phyloP scores from a whole-genome alignment of 2,113 vertebrate genomes.

The Pungitius pungitius region DNA sequence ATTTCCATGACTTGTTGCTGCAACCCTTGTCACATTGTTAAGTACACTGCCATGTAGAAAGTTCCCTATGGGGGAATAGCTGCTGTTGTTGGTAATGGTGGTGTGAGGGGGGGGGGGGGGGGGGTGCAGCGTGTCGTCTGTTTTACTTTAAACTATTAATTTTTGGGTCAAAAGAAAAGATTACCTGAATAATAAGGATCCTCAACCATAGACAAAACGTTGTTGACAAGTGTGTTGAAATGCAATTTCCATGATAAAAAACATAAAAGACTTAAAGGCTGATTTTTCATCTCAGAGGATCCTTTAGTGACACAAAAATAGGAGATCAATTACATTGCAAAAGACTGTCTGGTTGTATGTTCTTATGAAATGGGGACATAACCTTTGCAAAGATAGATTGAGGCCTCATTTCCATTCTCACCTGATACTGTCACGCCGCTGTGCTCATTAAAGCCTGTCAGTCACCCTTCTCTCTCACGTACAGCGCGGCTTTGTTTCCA shows the following conservation, averaged over 20 bases:
- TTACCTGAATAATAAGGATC: background rate
- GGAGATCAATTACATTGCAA: conserved; percentile 69
- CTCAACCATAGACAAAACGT: background rate
- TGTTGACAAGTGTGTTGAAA: background rate
- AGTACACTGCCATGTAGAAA: background rate
- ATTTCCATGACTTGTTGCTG: conserved; percentile 15
- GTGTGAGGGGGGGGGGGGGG: background rate
- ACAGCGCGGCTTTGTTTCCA: conserved; percentile 61
- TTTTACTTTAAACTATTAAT: background rate
- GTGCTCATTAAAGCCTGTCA: conserved; percentile 80
- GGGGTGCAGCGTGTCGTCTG: background rate
- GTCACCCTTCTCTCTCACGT: conserved; percentile 65
- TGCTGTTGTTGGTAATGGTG: background rate
- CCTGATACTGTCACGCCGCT: conserved; percentile 75
- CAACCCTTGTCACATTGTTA: background rate
- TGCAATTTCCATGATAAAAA: conserved; percentile 15
- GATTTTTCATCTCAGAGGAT: conserved; percentile 17
- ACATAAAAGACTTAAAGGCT: background rate
- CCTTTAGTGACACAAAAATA: conserved; percentile 54
- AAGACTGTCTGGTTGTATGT: conserved; percentile 61
- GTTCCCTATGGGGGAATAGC: background rate
- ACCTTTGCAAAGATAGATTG: conserved; percentile 78
- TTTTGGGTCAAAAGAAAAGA: background rate
- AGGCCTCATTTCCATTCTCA: conserved; percentile 76
- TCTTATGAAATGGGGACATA: conserved; percentile 75